These are phyloP conservation scores for Acholoe squamosa DNA, from an alignment of 2,888 invertebrate species.

Conservation along the genomic window DNA sequence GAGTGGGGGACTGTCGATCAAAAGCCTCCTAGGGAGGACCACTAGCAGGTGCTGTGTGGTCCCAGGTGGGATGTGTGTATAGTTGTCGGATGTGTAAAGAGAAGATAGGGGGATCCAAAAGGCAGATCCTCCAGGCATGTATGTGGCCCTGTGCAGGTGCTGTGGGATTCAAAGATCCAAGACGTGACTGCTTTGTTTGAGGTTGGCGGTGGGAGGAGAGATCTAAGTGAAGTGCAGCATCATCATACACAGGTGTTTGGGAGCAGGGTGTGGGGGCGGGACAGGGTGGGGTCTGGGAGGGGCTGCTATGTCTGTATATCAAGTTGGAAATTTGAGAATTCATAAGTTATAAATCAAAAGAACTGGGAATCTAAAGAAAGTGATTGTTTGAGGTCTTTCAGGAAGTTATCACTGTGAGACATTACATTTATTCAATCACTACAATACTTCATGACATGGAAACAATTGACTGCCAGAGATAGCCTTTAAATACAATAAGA, in stretches of 20 bases:
- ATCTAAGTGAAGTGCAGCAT: conserved; percentile 1
- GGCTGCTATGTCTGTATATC: neutral
- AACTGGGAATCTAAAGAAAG: too few species aligned
- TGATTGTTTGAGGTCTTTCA: too few species aligned
- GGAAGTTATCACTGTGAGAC: too few species aligned
- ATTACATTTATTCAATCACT: too few species aligned
- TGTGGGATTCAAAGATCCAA: conserved; percentile 22
- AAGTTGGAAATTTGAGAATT: too few species aligned
- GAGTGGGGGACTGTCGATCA: conserved; percentile 40
- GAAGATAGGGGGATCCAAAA: conserved; percentile 19
- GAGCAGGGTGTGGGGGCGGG: conserved; percentile 8
- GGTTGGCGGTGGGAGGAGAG: conserved; percentile 20
- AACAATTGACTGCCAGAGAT: too few species aligned
- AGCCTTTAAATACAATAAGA: too few species aligned
- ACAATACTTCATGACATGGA: too few species aligned
- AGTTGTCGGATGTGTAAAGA: neutral
- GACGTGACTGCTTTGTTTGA: conserved; percentile 48
- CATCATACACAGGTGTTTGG: conserved; percentile 14
- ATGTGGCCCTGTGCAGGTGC: neutral
- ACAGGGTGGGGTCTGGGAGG: neutral
- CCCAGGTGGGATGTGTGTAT: conserved; percentile 6
- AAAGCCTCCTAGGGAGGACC: neutral
- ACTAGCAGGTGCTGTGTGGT: neutral
- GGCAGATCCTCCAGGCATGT: neutral
- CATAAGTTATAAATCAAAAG: too few species aligned